Conservation (phyloP, 2,888 invertebrate species). For the Podabrus alpinus region DNA sequence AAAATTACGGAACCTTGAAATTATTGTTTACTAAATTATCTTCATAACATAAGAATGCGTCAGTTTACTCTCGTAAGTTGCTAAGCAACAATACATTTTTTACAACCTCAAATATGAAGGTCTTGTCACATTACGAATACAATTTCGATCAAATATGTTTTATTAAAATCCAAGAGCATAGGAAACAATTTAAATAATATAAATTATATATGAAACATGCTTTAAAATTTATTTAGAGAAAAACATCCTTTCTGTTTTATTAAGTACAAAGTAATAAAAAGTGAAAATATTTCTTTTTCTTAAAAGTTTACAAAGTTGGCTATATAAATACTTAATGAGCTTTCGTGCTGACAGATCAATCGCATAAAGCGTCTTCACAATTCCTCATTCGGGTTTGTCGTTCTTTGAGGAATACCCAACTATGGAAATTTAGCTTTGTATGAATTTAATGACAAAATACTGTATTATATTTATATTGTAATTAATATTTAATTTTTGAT, state of each 20-base stretch:
- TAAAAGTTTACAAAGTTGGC: neutral
- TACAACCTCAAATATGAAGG: too few species aligned
- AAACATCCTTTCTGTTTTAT: neutral
- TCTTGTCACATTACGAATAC: too few species aligned
- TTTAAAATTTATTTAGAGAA: too few species aligned
- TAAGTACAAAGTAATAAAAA: neutral
- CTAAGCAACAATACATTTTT: too few species aligned
- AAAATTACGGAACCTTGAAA: too few species aligned
- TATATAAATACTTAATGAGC: neutral
- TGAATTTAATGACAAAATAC: neutral
- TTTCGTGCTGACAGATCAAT: neutral
- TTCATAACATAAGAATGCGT: too few species aligned
- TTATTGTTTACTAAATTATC: too few species aligned
- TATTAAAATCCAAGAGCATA: too few species aligned
- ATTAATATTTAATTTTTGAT: neutral
- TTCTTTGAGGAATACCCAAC: neutral
- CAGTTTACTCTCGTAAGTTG: too few species aligned
- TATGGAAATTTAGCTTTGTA: neutral
- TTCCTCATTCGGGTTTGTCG: neutral
- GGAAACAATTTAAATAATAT: too few species aligned
- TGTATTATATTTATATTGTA: neutral
- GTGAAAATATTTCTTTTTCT: neutral
- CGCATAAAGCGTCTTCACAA: neutral
- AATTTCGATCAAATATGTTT: too few species aligned
- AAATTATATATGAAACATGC: too few species aligned